phyloP scores from a whole-genome alignment of 2,888 invertebrate genomes.

The Ormia ochracea region DNA sequence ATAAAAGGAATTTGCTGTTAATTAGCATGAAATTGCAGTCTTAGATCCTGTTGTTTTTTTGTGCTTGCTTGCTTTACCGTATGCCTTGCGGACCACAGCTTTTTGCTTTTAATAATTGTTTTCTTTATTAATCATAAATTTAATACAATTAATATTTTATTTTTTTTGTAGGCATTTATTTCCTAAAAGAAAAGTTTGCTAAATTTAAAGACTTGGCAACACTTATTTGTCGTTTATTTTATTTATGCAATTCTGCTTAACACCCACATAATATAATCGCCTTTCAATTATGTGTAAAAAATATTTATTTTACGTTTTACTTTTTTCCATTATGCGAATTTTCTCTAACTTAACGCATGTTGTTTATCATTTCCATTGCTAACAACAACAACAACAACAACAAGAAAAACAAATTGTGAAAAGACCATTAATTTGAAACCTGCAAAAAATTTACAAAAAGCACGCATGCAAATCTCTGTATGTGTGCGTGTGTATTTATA shows the following conservation, averaged over 20 bases:
- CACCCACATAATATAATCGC: background rate
- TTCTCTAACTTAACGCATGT: background rate
- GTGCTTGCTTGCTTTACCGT: background rate
- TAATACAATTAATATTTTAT: too few species aligned
- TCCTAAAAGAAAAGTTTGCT: too few species aligned
- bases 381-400: conserved; percentile 15
- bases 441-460: background rate
- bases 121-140: too few species aligned
- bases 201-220: too few species aligned
- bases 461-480: background rate
- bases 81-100: too few species aligned
- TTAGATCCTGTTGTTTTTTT: background rate
- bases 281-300: conserved; percentile 15
- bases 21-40: conserved; percentile 47
- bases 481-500: too few species aligned
- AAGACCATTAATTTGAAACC: conserved; percentile 14
- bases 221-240: too few species aligned
- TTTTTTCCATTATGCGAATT: background rate
- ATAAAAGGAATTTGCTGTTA: conserved; percentile 58
- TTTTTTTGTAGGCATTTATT: too few species aligned
- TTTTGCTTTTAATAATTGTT: too few species aligned
- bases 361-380: conserved; percentile 48
- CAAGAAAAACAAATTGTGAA: too few species aligned
- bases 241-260: background rate
- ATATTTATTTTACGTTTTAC: background rate